Base-by-base conservation (phyloP, 2,113 vertebrate species). In the Burhinus bistriatus region DNA sequence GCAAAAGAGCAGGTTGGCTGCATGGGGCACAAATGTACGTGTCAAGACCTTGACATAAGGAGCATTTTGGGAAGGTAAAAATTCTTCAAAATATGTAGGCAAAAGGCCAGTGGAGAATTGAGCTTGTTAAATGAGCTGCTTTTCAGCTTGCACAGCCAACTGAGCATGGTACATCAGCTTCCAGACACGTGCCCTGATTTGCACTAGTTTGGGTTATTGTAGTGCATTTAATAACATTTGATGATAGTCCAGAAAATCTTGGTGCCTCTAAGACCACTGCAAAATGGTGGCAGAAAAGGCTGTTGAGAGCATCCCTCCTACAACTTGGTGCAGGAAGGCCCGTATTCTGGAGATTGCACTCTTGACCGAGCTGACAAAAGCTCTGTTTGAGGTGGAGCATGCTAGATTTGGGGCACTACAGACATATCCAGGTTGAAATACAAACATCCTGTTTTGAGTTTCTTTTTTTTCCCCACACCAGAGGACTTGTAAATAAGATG, bases 281-380 rank as follows among this genome's bases (percentile, higher is more conserved):
- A 7, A 94, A 29, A 36, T 45, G 14, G n/a, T 70, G 36, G 34
- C 19, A 79, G 49, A 70, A 68, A 68, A 89, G 15, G 9, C 38
- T 72, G 34, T 45, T 1, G 11, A 78, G 40, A 61, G 10, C 62
- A 79, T 45, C 34, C 7, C 36, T 79, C 61, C 83, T 26, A n/a
- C 45, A 58, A 0, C 18, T 3, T 47, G 23, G 6, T 10, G 15
- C 42, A 79, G 47, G 38, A 59, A 27, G 26, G 80, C 32, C 26
- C 64, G 26, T 13, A 20, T 64, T 79, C 47, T 61, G 68, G 44
- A 82, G 25, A 27, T 4, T 4, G 25, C 15, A 40, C 5, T 52
- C 44, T 64, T 40, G 5, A 9, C 2, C 2, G 19, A 30, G 38
- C 6, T 0, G 0, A 58, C 18, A n/a, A 65, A 73, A 54, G 5